Evolutionary conservation across 2,888 invertebrate genomes (phyloP), one percentile per base, ranked within the genome.

Genomic region (Dolichopus griseipennis): DNA sequence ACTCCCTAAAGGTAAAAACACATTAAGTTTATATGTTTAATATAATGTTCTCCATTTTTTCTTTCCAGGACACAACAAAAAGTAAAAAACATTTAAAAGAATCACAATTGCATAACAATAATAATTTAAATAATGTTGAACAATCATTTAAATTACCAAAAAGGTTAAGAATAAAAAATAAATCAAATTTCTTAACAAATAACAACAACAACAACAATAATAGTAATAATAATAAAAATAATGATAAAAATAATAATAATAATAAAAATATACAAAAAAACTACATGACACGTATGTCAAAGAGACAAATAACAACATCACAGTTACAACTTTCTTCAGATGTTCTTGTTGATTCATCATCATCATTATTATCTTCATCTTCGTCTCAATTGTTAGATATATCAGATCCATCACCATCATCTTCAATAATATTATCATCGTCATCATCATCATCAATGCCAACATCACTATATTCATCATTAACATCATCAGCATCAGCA

Each of bases 161-260:
- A 15, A 52, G 52, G 52, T 52, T 52, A 52, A 15, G 52, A 18
- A 52, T 6, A 52, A 52, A 18, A 52, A 64, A 65, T 67, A 70
- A 72, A 72, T 72, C 72, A 67, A 72, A 73, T 73, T 72, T 72
- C 69, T 72, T 71, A 71, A 33, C 21, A 21, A 62, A 62, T 10
- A 22, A 62, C 22, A 62, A 20, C 61, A 61, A 12, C 7, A 61
- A 64, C 18, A 64, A 12, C 15, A 63, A 63, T 27, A 63, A 63
- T 21, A 63, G 27, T 63, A 64, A 64, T 63, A 63, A 64, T 64
- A 64, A 64, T 70, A 70, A 52, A 69, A 62, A 62, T 21, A 62
- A 61, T 15, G 21, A 61, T 61, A 62, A 62, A 20, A 63, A 64
- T 64, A 64, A 64, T 70, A 69, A 62, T 52, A 67, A 70, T 67